Base-by-base conservation (phyloP, 2,888 invertebrate genomes). In the Hemithea aestivaria region DNA sequence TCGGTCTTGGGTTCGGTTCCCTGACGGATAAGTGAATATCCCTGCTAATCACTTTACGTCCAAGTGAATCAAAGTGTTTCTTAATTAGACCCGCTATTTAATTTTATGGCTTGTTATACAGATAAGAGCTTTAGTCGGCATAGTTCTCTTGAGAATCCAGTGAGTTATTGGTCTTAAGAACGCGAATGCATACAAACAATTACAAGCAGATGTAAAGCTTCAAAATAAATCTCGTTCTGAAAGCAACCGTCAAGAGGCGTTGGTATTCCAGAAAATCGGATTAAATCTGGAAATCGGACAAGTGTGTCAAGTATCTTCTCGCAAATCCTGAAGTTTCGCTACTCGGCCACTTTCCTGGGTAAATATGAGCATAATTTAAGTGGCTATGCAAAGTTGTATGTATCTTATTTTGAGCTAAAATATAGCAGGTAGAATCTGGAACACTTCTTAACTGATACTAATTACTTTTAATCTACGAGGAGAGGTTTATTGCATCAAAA, bases 181-280 rank as follows among this genome's bases (percentile, higher is more conserved):
- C 28, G 25, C 32, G 20, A 10, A 29, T 39, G 39, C 31, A 36
- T 34, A 25, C 20, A 10, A 20, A 36, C 20, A 27, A 42, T 29
- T 28, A 33, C 38, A 61, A 60, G 45, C 65, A 65, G 56, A 56
- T 63, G 62, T 57, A 54, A 35, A 34, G 51, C 49, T 48, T 54
- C 53, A 43, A 47, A 56, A 59, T 51, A 47, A 56, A 58, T 53
- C 47, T 41, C 35, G 40, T 51, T 56, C 37, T 39, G 44, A 54
- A 51, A 53, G 32, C 41, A 42, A 38, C 39, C 46, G 48, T 54
- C 48, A 43, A 30, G 35, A 39, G 36, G 35, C 27, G 20, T 29
- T 28, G 7, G 10, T 27, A 31, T 35, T 31, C n/a, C 32, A 39
- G 27, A 44, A 36, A 46, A 46, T 39, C 33, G 26, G 25, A 23